Evolutionary conservation across 2,797 vertebrate species (phyloP).

Genomic region (Melanotaenia pygmaea): DNA sequence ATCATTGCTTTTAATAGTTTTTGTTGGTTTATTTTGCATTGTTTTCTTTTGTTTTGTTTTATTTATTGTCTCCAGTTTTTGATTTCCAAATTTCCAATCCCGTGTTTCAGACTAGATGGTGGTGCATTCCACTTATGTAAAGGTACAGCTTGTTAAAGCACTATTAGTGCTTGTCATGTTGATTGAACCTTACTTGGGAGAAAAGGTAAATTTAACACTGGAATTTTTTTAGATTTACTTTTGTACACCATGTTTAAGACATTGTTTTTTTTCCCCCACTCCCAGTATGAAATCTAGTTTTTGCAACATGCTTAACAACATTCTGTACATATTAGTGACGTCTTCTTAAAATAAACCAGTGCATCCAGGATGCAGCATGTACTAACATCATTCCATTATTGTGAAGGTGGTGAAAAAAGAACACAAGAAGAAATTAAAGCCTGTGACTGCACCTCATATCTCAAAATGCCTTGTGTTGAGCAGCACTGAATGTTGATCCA

Average conservation of each 20-base stretch:
- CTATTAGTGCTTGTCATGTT: not conserved
- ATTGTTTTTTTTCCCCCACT: conserved; percentile 3
- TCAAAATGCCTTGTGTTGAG: not conserved
- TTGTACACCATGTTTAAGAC: conserved; percentile 26
- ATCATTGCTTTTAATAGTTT: not conserved
- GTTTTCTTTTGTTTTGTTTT: not conserved
- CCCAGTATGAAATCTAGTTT: not conserved
- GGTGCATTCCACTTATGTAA: not conserved
- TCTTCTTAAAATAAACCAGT: conserved; percentile 27
- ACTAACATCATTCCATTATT: conserved; percentile 33
- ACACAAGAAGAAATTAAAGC: conserved; percentile 29
- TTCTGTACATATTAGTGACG: conserved; percentile 22
- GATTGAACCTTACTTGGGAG: conserved; percentile 4
- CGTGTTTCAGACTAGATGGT: not conserved
- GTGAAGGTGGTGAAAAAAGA: conserved; percentile 27
- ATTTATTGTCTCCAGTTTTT: not conserved
- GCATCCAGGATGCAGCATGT: conserved; percentile 18
- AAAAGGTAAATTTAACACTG: not conserved
- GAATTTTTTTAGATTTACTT: conserved; percentile 1
- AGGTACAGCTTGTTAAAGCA: conserved; percentile 6
- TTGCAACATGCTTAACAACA: conserved; percentile 14
- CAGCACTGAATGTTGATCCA: conserved; percentile 18
- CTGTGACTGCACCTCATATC: conserved; percentile 24
- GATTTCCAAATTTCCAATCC: conserved; percentile 6
- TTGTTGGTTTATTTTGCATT: not conserved